Percentiles rank a stretch among this genome's conserved stretches.
Conservation (phyloP, 2,797 vertebrate species). For the Fratercula arctica region DNA sequence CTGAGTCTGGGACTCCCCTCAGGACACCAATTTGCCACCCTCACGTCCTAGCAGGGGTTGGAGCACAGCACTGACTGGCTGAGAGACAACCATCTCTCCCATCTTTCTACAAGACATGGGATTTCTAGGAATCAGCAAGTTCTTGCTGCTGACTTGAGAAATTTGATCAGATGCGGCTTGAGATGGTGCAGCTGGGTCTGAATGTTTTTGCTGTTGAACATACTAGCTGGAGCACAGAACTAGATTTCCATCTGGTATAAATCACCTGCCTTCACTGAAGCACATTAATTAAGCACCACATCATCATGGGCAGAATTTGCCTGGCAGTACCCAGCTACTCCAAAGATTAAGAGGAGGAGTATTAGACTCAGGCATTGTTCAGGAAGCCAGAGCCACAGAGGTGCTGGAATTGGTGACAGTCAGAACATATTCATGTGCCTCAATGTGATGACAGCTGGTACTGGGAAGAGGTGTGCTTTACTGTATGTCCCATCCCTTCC, state of each 20-base stretch:
- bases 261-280: background rate
- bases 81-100: background rate
- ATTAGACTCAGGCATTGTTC: background rate
- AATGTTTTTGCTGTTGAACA: background rate
- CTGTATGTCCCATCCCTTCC: background rate
- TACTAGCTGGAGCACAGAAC: background rate
- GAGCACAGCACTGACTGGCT: background rate
- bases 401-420: background rate
- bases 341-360: background rate
- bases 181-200: constrained; percentile 30
- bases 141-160: background rate
- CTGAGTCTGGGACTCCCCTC: background rate
- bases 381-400: background rate
- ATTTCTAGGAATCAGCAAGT: constrained; percentile 14
- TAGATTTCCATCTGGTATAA: background rate
- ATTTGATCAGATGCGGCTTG: constrained; percentile 6
- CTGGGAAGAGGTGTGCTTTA: background rate
- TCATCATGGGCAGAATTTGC: background rate
- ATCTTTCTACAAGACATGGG: background rate
- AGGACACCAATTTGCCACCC: background rate
- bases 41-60: background rate
- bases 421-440: background rate
- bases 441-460: background rate
- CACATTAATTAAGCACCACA: background rate
- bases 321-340: background rate